Base-by-base conservation (phyloP, 2,888 invertebrate genomes). In the Thymelicus sylvestris region DNA sequence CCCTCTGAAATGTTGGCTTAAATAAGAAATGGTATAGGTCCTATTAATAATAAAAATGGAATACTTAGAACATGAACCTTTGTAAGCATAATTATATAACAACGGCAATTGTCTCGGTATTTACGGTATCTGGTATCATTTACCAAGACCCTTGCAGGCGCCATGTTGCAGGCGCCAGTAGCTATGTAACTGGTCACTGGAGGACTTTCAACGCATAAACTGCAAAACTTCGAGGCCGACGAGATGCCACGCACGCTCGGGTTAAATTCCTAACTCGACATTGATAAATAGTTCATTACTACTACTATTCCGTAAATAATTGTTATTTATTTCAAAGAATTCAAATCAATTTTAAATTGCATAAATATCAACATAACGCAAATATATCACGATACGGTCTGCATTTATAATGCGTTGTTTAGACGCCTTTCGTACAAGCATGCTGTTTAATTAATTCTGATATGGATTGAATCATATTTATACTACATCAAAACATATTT, bases 221-320 rank as follows among this genome's bases (percentile, higher is more conserved):
- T 73, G 66, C 74, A 72, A 74, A 75, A 75, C 72, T 39, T 74
- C 79, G 79, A 81, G 81, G 81, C 73, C 77, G 75, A 75, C 78
- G 6, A 72, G 69, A 74, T 74, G 74, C 72, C 67, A 63, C 67
- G 67, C 50, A 64, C 67, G 70, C 68, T 73, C 73, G 72, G 69
- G 70, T 72, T 72, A 69, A 76, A 76, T 78, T 76, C 75, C 74
- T 71, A 72, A 66, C 68, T 66, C 66, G 65, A 73, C 59, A 41
- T 64, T 59, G 48, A 69, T 59, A 64, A 69, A 69, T 69, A 47
- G 31, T 31, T n/a, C 3, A 24, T 66, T 41, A 59, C 13, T 7
- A 24, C 41, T 62, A 52, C 10, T 55, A 68, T 63, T 63, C 62
- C 13, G 57, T 13, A 47, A 57, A 31, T 55, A 57, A 48, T n/a